Conservation (phyloP, 2,888 invertebrate species). For the Shargacucullia verbasci region DNA sequence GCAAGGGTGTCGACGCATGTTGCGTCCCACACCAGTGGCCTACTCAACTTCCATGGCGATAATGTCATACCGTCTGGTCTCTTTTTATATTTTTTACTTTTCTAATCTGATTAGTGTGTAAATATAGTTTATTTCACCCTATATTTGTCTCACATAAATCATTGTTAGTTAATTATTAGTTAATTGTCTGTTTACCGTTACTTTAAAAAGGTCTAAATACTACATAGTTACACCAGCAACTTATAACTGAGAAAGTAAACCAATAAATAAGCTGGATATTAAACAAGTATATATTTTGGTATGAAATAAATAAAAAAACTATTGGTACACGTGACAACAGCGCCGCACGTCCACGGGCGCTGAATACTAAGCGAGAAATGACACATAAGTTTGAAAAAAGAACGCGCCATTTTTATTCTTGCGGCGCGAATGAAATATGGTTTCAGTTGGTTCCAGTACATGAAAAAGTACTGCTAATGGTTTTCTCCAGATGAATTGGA, state of each 20-base stretch:
- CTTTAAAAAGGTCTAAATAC: no score
- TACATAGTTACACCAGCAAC: no score
- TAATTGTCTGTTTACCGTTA: no score
- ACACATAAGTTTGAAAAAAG: slow-evolving; percentile 48
- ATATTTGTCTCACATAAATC: no score
- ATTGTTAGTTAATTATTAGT: no score
- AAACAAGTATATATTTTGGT: slow-evolving; percentile 23
- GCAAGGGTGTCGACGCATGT: no score
- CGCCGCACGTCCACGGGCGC: slow-evolving; percentile 39
- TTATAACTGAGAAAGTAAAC: slow-evolving; percentile 7
- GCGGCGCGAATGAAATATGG: slow-evolving; percentile 38
- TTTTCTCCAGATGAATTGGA: slow-evolving; percentile 14
- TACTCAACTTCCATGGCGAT: no score
- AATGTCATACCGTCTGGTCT: no score
- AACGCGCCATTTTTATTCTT: slow-evolving; percentile 24
- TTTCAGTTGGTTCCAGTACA: slow-evolving; percentile 19
- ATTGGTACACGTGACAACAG: slow-evolving; percentile 57
- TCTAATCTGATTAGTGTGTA: no score
- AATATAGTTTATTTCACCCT: no score
- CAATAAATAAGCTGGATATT: slow-evolving; percentile 14
- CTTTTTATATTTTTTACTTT: no score
- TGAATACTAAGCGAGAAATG: slow-evolving; percentile 61
- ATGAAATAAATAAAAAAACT: slow-evolving; percentile 62
- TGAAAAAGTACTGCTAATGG: slow-evolving; percentile 39
- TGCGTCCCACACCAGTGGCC: no score